Evolutionary conservation across 1,140 invertebrate genomes (phyloP), one percentile per base, ranked within the genome.

Genomic region (Mya arenaria): DNA sequence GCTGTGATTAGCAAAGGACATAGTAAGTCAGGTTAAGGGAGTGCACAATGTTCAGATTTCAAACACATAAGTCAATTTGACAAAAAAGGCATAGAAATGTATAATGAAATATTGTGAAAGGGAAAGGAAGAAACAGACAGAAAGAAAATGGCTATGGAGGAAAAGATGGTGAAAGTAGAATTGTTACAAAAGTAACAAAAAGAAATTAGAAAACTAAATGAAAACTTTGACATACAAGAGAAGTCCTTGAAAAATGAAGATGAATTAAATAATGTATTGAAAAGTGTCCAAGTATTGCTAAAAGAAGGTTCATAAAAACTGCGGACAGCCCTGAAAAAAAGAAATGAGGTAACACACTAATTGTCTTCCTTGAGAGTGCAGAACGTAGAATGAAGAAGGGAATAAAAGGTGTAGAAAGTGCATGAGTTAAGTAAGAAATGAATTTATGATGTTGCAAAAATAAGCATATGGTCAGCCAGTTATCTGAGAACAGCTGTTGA

Each of bases 351-450:
- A 30, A 48, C 66, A 3, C 66, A 71, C 25, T 23, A 30, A 71
- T 4, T n/a, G n/a, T n/a, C n/a, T 36, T 71, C 23, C 66, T 71
- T 5, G 66, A 71, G 55, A 71, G 66, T 28, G 48, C 66, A 19
- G 39, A 71, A 28, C 48, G 55, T 28, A 23, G 66, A 28, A 71
- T 71, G 66, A 48, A 55, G 55, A 71, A 41, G 66, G 66, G 66
- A 3, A 71, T 39, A 48, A 71, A 52, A 71, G 41, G 66, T 15
- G 4, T 52, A 30, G 41, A 71, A 30, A 52, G 25, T 23, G 13
- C 48, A 52, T 71, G 66, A 48, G 66, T 52, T 71, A 19, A 71
- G 66, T 32, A 71, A 71, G 66, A 71, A 71, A 36, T 52, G 44
- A 71, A n/a, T n/a, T n/a, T n/a, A n/a, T n/a, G n/a, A n/a, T n/a